phyloP scores from a whole-genome alignment of 2,888 invertebrate species.

The Amiota minor region DNA sequence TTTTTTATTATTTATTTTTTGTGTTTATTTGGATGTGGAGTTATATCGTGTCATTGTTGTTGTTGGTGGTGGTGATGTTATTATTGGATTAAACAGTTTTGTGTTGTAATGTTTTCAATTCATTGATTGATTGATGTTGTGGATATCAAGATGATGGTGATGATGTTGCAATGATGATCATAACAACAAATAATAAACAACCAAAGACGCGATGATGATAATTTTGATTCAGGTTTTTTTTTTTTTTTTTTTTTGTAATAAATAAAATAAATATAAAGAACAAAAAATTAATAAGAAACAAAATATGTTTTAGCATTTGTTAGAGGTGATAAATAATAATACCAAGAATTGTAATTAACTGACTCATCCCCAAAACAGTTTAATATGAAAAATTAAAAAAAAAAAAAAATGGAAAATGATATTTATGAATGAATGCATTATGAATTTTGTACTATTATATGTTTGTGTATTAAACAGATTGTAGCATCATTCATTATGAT shows the following conservation, averaged over 20 bases:
- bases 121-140: slow-evolving; percentile 20
- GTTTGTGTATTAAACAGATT: too few relatives aligned
- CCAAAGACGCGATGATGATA: not conserved
- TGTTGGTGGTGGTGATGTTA: slow-evolving; percentile 39
- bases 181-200: not conserved
- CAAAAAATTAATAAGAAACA: not conserved
- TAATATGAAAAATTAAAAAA: too few relatives aligned
- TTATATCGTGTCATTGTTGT: slow-evolving; percentile 33
- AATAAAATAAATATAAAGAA: slow-evolving; percentile 3
- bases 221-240: too few relatives aligned
- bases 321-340: too few relatives aligned
- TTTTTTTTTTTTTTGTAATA: not conserved
- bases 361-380: too few relatives aligned
- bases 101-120: slow-evolving; percentile 7
- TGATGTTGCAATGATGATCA: not conserved
- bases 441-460: too few relatives aligned
- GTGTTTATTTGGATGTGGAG: slow-evolving; percentile 20
- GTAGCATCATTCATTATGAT: too few relatives aligned
- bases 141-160: not conserved
- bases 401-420: too few relatives aligned
- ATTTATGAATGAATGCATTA: too few relatives aligned
- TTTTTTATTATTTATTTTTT: slow-evolving; percentile 13
- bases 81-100: slow-evolving; percentile 27
- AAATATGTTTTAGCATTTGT: not conserved
- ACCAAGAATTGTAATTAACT: too few relatives aligned